Base-by-base conservation (phyloP, 1,140 invertebrate species). In the Drosophila carrolli region DNA sequence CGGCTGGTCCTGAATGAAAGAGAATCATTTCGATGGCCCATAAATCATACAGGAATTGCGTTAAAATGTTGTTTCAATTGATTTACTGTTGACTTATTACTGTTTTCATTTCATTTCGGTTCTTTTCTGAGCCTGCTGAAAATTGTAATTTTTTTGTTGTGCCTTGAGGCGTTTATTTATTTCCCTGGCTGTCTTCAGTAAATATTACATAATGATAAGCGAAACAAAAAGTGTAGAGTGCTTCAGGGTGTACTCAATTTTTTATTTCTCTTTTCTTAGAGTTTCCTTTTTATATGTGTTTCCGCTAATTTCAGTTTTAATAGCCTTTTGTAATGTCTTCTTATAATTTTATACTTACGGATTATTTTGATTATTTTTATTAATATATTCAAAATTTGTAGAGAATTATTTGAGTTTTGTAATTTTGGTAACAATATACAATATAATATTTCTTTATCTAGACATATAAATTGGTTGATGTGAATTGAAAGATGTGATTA, bases 11-110 rank as follows among this genome's bases (percentile, higher is more conserved):
- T 19, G 47, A 29, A 38, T 68, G 29, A 53, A 50, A 23, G 14
- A 32, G n/a, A 56, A 13, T 71, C 46, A 40, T 48, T 58, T 60
- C 35, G 13, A 37, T 37, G 38, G 32, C 19, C 41, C 55, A 65
- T 78, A 68, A 82, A 78, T 82, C 68, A 82, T 53, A 29, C 41
- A 32, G 47, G 47, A 43, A 50, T 60, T 55, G 43, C 48, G 51
- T 60, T 58, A 55, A 56, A 63, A 55, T 65, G 57, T 65, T 80
- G 54, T 32, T 60, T 59, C 48, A 81, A 81, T 60, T 86, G 82
- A 81, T 81, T 81, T 77, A 78, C 58, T 85, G 67, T 77, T 81
- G 73, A 78, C 74, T 78, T 59, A 67, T 73, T 81, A 53, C 59
- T 62, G 58, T 81, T 74, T 81, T 81, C 38, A 48, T 73, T 65